A percentile compares a stretch with the other conserved stretches of the same genome.
These are phyloP conservation scores for Osmoderma eremita DNA, from an alignment of 2,888 invertebrate genomes.

Conservation along the genomic window DNA sequence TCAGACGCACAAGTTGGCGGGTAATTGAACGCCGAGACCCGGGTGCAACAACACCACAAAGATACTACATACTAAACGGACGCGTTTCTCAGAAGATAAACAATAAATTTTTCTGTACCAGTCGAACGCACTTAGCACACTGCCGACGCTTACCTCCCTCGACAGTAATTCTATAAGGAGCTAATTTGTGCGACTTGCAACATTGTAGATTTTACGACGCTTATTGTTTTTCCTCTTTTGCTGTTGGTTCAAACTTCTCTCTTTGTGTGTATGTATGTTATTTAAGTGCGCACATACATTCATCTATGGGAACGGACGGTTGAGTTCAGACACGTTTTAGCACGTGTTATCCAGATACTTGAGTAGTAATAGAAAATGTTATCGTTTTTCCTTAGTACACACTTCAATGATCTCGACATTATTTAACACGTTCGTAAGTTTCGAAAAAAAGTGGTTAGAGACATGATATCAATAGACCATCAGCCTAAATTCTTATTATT, in stretches of 20 bases:
- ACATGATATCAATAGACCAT: too few species aligned
- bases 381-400: too few species aligned
- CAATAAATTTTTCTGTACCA: conserved; percentile 21
- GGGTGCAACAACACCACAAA: conserved; percentile 2
- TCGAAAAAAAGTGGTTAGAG: too few species aligned
- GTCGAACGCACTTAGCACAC: conserved; percentile 25
- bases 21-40: conserved; percentile 5
- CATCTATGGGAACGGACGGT: too few species aligned
- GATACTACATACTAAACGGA: conserved; percentile 2
- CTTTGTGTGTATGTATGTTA: not conserved
- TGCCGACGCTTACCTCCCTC: conserved; percentile 12
- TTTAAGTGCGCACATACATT: too few species aligned
- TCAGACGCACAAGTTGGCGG: conserved; percentile 6
- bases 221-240: conserved; percentile 1
- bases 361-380: too few species aligned
- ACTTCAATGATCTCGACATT: too few species aligned
- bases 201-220: conserved; percentile 21
- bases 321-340: too few species aligned
- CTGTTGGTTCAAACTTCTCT: not conserved
- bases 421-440: too few species aligned
- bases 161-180: conserved; percentile 23
- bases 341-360: too few species aligned
- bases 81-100: conserved; percentile 32
- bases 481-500: too few species aligned
- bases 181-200: conserved; percentile 30